Percentiles rank a stretch among this genome's conserved stretches.
Conservation (phyloP, 2,113 vertebrate genomes). For the Alosa alosa region DNA sequence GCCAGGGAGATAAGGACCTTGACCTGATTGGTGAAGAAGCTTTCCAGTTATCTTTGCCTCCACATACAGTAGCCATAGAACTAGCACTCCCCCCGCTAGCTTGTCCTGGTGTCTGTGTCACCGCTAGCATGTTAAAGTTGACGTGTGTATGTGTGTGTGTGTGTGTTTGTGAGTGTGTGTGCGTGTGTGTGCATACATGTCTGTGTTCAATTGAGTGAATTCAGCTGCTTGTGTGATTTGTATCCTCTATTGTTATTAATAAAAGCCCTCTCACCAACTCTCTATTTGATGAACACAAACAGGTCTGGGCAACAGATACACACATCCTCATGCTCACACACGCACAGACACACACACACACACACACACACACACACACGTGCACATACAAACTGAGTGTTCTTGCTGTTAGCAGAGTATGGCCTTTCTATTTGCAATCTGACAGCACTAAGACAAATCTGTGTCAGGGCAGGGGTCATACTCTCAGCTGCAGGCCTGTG, state of each 20-base stretch:
- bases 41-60: background rate
- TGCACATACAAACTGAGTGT: background rate
- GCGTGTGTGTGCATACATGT: background rate
- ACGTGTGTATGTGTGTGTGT: background rate
- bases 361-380: background rate
- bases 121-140: background rate
- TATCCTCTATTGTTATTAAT: background rate
- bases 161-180: background rate
- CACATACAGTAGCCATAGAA: background rate
- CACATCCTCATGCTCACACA: background rate
- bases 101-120: background rate
- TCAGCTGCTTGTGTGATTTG: background rate
- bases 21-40: background rate
- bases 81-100: background rate
- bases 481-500: background rate
- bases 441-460: conserved; percentile 7
- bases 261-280: background rate
- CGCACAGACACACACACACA: background rate
- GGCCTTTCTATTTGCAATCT: background rate
- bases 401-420: background rate
- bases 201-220: background rate
- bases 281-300: background rate
- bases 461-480: background rate
- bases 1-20: background rate
- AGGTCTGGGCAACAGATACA: background rate